Evolutionary conservation across 2,888 invertebrate genomes (phyloP).

Genomic region (Drosophila maculinotata): DNA sequence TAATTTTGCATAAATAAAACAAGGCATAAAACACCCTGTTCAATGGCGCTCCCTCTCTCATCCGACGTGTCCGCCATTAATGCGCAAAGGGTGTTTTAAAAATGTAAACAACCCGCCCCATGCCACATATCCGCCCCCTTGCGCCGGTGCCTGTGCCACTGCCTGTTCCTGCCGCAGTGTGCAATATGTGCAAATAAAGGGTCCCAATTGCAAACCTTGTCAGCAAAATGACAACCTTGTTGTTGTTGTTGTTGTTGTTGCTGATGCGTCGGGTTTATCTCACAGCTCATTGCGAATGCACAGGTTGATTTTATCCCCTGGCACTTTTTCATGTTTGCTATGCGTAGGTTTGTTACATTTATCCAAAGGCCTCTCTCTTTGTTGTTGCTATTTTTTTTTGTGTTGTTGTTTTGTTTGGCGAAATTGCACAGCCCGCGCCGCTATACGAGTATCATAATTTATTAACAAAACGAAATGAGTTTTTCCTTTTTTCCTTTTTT

Average conservation of each 20-base stretch:
- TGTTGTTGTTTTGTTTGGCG: constrained; percentile 49
- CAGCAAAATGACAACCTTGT: constrained; percentile 59
- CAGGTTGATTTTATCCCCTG: constrained; percentile 80
- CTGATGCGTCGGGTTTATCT: constrained; percentile 60
- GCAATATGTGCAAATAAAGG: constrained; percentile 63
- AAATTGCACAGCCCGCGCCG: constrained; percentile 68
- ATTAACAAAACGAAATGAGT: constrained; percentile 78
- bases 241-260: constrained; percentile 18
- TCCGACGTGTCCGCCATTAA: constrained; percentile 53
- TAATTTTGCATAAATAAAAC: constrained; percentile 84
- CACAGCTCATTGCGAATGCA: constrained; percentile 79
- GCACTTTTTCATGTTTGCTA: constrained; percentile 70
- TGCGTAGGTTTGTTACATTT: too few relatives aligned
- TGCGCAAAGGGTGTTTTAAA: constrained; percentile 69
- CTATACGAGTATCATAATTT: constrained; percentile 74
- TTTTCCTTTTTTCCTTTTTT: constrained; percentile 42
- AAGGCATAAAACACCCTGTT: constrained; percentile 81
- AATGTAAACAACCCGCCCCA: constrained; percentile 57
- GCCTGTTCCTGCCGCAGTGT: constrained; percentile 14
- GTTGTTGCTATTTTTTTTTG: constrained; percentile 37
- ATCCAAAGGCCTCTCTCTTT: constrained; percentile 49
- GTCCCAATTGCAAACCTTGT: constrained; percentile 55
- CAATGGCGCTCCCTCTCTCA: constrained; percentile 29
- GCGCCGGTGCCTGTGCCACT: not conserved
- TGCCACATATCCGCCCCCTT: too few relatives aligned